Conservation (phyloP, 2,113 vertebrate genomes). For the Pygathrix nemaeus region DNA sequence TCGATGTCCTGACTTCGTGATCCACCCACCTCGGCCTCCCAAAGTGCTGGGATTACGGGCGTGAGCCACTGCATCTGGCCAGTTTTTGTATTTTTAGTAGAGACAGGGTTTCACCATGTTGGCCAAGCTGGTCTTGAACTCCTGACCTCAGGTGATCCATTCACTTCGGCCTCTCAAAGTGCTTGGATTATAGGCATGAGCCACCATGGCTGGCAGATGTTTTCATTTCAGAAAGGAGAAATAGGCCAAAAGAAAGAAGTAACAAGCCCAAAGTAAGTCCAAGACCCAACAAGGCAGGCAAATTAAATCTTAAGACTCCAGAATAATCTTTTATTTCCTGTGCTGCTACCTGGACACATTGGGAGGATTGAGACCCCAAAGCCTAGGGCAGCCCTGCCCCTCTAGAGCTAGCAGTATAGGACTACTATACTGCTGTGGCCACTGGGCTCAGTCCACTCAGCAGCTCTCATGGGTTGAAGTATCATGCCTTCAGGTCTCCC, state of each 20-base stretch:
- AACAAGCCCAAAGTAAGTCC: neutral
- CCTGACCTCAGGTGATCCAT: too few species aligned
- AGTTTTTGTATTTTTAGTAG: too few species aligned
- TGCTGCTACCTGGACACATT: neutral
- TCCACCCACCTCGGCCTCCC: too few species aligned
- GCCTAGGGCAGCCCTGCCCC: neutral
- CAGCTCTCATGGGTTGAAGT: neutral
- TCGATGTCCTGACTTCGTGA: too few species aligned
- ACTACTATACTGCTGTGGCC: neutral
- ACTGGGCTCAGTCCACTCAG: neutral
- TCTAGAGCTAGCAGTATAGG: neutral
- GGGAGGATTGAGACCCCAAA: neutral
- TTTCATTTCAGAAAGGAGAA: neutral
- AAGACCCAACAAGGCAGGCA: neutral
- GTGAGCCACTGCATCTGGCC: too few species aligned
- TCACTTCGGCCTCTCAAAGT: too few species aligned
- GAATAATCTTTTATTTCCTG: neutral
- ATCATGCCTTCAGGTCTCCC: neutral
- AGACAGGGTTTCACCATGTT: too few species aligned
- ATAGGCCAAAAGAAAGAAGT: neutral
- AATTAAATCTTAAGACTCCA: neutral
- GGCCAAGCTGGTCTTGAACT: too few species aligned
- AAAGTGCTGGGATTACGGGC: too few species aligned
- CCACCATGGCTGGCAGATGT: neutral
- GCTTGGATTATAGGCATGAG: too few species aligned